Conservation (phyloP, 2,113 vertebrate species). For the Myocastor coypus region DNA sequence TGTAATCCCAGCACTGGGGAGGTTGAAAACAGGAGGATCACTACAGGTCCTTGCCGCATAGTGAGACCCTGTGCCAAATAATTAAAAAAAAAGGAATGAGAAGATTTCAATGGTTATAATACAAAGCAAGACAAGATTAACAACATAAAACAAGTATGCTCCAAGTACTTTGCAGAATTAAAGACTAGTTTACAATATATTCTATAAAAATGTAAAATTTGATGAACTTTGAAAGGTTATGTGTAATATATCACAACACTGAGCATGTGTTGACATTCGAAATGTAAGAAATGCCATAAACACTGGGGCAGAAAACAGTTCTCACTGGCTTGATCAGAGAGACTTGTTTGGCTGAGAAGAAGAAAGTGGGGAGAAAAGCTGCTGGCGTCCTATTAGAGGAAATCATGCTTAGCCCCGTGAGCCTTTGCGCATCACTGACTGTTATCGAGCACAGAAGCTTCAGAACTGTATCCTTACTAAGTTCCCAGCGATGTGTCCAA, state of each 20-base stretch:
- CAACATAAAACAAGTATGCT: neutral
- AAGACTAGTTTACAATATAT: neutral
- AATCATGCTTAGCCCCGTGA: neutral
- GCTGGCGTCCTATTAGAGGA: neutral
- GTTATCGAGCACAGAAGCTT: neutral
- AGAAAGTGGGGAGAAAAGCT: neutral
- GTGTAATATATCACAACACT: conserved; percentile 9
- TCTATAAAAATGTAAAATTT: neutral
- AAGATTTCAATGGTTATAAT: neutral
- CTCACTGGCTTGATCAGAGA: neutral
- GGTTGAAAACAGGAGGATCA: too few species aligned
- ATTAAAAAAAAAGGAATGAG: neutral
- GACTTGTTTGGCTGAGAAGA: neutral
- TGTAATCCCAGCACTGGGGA: too few species aligned
- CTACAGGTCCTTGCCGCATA: too few species aligned
- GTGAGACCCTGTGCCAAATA: too few species aligned
- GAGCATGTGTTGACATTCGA: neutral
- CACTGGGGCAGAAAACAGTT: neutral
- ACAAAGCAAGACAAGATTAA: neutral
- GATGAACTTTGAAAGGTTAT: neutral
- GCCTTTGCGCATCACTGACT: neutral
- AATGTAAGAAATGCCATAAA: neutral
- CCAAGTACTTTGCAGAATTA: neutral
- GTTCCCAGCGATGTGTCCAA: conserved; percentile 42
- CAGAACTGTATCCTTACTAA: neutral